A percentile compares a stretch with the other conserved stretches of the same genome.
Conservation (phyloP, 2,797 vertebrate genomes). For the Cetoscarus ocellatus region DNA sequence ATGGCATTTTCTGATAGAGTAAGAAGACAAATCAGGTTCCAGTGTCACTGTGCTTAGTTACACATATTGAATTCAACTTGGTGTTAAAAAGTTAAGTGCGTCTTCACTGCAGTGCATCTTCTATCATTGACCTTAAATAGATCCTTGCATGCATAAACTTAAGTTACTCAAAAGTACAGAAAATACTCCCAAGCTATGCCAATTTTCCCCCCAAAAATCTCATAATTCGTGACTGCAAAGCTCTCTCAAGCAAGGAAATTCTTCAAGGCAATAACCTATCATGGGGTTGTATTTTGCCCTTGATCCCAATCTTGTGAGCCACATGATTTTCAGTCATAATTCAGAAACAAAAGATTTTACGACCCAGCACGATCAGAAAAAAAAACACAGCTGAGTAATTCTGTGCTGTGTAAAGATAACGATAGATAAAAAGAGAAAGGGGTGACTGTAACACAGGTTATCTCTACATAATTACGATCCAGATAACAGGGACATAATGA, state of each 20-base stretch:
- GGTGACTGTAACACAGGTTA: constrained; percentile 42
- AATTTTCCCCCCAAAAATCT: neutral
- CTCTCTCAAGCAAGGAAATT: neutral
- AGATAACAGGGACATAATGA: constrained; percentile 15
- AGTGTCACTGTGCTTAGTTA: too few relatives aligned
- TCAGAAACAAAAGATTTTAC: constrained; percentile 20
- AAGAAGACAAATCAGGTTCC: too few relatives aligned
- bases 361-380: constrained; percentile 21
- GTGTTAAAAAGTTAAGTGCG: too few relatives aligned
- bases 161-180: neutral
- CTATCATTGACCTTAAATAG: too few relatives aligned
- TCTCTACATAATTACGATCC: constrained; percentile 14
- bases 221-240: neutral
- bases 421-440: constrained; percentile 47
- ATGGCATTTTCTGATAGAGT: neutral
- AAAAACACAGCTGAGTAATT: constrained; percentile 12
- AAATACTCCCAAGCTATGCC: neutral
- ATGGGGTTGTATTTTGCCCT: neutral
- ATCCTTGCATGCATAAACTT: too few relatives aligned
- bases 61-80: too few relatives aligned
- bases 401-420: constrained; percentile 48
- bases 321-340: constrained; percentile 26
- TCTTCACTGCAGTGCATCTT: too few relatives aligned
- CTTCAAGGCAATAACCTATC: constrained; percentile 5
- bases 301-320: neutral